Conservation (phyloP, 2,113 vertebrate genomes). For the Martes martes region DNA sequence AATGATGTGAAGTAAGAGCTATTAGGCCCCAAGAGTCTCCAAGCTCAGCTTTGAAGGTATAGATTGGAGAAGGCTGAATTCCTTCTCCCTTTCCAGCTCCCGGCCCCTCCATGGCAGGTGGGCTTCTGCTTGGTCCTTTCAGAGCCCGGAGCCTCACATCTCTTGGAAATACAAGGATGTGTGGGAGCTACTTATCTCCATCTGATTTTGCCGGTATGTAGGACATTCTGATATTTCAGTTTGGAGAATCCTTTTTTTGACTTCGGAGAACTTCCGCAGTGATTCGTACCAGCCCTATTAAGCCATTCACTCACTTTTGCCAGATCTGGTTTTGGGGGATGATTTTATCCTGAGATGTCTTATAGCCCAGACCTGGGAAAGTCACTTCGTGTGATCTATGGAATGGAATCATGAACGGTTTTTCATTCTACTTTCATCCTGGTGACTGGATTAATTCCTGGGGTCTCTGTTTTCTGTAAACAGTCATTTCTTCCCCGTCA, state of each 20-base stretch:
- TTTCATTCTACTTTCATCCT: constrained; percentile 43
- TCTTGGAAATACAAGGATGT: background rate
- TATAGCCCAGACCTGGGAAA: background rate
- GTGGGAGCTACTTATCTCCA: background rate
- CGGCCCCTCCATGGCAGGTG: background rate
- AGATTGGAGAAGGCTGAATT: background rate
- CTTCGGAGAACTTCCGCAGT: background rate
- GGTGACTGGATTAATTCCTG: constrained; percentile 25
- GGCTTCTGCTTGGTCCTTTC: background rate
- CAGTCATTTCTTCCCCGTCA: constrained; percentile 58
- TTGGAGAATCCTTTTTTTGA: background rate
- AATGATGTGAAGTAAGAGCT: background rate
- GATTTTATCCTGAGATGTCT: background rate
- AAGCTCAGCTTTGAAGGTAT: background rate
- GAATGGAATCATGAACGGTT: background rate
- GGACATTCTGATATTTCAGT: background rate
- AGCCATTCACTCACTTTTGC: background rate
- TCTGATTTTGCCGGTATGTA: background rate
- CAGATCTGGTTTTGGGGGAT: background rate
- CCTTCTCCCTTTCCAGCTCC: background rate
- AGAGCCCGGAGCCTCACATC: background rate
- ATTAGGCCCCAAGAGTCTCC: background rate
- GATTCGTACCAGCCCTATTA: background rate
- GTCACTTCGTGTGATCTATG: background rate
- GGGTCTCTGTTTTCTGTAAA: constrained; percentile 53